Percentiles rank a stretch among this genome's conserved stretches.
These are phyloP conservation scores for Paracentrotus lividus DNA, from an alignment of 53 echinoderm and acorn worm genomes.

Conservation along the genomic window DNA sequence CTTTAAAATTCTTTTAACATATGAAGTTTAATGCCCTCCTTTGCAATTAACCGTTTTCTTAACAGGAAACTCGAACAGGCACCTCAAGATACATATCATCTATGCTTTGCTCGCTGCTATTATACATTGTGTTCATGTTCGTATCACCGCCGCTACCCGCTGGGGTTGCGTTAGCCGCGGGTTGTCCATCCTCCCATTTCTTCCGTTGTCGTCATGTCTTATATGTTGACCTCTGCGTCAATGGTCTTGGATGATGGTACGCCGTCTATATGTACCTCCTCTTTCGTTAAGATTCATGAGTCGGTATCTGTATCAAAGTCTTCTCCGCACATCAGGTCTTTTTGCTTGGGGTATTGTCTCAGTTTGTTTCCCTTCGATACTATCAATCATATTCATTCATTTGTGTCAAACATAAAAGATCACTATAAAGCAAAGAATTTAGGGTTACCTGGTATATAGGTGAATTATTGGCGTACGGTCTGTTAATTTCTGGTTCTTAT, in stretches of 20 bases:
- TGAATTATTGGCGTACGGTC: too few species aligned
- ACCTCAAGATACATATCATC: constrained; percentile 82
- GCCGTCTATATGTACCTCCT: constrained; percentile 91
- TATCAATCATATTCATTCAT: too few species aligned
- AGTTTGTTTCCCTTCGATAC: background rate
- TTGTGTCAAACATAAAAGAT: too few species aligned
- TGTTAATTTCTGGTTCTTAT: too few species aligned
- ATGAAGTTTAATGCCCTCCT: too few species aligned
- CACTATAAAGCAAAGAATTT: too few species aligned
- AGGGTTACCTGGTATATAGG: too few species aligned
- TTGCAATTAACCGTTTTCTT: background rate
- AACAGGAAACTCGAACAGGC: constrained; percentile 76
- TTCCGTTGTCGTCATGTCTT: constrained; percentile 89
- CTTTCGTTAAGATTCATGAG: constrained; percentile 82
- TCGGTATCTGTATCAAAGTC: constrained; percentile 75
- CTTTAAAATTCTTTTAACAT: too few species aligned
- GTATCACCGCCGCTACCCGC: constrained; percentile 74
- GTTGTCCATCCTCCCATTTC: constrained; percentile 86
- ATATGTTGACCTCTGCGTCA: too few species aligned
- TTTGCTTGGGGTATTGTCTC: constrained; percentile 80
- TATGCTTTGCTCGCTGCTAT: constrained; percentile 79
- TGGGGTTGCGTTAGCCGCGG: constrained; percentile 80
- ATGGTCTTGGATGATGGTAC: constrained; percentile 93
- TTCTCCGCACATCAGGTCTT: constrained; percentile 67
- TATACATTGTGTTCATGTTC: constrained; percentile 79